A percentile compares a stretch with the other conserved stretches of the same genome.
Evolutionary conservation across 2,797 vertebrate species (phyloP).

Genomic region (Girardinus metallicus): DNA sequence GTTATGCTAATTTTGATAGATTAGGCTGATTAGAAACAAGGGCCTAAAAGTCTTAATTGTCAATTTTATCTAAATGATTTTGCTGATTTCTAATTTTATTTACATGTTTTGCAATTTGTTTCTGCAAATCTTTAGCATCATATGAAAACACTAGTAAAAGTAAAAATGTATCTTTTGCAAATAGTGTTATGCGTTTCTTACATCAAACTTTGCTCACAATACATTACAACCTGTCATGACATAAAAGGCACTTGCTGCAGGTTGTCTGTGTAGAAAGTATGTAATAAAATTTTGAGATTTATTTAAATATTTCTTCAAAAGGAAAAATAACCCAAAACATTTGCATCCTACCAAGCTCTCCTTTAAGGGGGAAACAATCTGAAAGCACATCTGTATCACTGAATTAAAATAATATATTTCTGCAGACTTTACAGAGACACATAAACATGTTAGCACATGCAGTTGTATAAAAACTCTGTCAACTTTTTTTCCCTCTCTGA

Average conservation of each 20-base stretch:
- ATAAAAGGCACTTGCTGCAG: background rate
- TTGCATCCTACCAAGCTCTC: background rate
- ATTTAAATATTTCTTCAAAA: background rate
- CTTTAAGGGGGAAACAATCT: too few species aligned
- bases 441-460: too few species aligned
- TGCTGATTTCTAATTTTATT: background rate
- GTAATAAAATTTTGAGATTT: background rate
- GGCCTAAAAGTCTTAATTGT: background rate
- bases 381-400: too few species aligned
- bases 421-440: too few species aligned
- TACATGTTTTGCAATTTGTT: background rate
- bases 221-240: background rate
- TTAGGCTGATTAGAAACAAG: background rate
- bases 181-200: background rate
- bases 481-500: too few species aligned
- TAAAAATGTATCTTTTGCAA: background rate
- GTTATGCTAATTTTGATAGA: background rate
- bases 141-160: too few species aligned
- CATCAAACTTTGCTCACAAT: background rate
- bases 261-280: background rate
- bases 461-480: too few species aligned
- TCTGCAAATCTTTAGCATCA: background rate
- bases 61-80: background rate
- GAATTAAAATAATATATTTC: too few species aligned
- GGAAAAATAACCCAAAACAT: background rate